A percentile compares a stretch with the other conserved stretches of the same genome.
These are phyloP conservation scores for Tolypeutes matacus DNA, from an alignment of 2,797 vertebrate species.

Conservation along the genomic window DNA sequence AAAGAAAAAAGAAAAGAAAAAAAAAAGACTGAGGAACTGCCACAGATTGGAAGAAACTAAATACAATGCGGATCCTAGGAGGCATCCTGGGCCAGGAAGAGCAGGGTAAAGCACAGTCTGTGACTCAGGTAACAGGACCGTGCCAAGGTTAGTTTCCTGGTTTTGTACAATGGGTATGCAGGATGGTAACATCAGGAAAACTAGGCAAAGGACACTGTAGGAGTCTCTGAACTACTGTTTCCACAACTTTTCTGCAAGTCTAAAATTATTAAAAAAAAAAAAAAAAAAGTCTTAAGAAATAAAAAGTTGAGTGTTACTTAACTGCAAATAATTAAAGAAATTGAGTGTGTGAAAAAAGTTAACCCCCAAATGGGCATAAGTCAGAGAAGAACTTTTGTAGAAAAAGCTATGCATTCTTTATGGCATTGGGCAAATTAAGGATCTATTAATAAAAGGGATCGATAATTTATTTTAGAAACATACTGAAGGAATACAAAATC, in stretches of 20 bases:
- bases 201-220: background rate
- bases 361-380: background rate
- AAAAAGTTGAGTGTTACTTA: background rate
- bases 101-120: background rate
- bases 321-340: slow-evolving; percentile 7
- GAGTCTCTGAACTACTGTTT: background rate
- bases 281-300: background rate
- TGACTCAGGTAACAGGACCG: too few species aligned
- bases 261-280: background rate
- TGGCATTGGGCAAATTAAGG: background rate
- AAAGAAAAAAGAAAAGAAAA: background rate
- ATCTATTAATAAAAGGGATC: background rate
- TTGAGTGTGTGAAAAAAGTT: background rate
- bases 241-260: background rate
- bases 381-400: background rate
- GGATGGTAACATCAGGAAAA: background rate
- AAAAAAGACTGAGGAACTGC: background rate
- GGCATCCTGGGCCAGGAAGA: background rate
- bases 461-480: background rate
- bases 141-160: background rate
- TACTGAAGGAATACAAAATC: background rate
- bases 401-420: background rate
- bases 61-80: rapidly evolving
- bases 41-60: background rate
- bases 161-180: background rate